A percentile compares a stretch with the other conserved stretches of the same genome.
Evolutionary conservation across 2,888 invertebrate genomes (phyloP).

Genomic region (Mesorhabditis sp.): DNA sequence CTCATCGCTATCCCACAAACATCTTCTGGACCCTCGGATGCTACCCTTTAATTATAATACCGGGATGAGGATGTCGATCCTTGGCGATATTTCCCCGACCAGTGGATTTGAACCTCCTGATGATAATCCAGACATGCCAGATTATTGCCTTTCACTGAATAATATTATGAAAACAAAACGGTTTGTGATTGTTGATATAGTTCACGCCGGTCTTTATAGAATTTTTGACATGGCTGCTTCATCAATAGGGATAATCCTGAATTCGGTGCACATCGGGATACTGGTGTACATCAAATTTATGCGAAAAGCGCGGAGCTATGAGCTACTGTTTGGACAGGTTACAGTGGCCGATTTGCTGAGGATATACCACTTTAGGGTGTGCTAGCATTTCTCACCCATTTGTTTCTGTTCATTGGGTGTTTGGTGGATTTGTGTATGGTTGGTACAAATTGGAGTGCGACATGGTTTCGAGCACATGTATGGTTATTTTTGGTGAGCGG

Average conservation of each 20-base stretch:
- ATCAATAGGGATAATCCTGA: conserved; percentile 20
- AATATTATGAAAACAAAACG: not conserved
- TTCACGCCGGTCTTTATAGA: not conserved
- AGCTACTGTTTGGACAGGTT: conserved; percentile 24
- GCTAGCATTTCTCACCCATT: conserved; percentile 22
- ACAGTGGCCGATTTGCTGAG: not conserved
- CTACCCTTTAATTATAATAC: not conserved
- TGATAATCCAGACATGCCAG: not conserved
- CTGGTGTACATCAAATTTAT: conserved; percentile 23
- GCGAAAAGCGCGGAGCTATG: conserved; percentile 26
- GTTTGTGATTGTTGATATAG: not conserved
- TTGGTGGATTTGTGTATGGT: conserved; percentile 25
- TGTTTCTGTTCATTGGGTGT: conserved; percentile 27
- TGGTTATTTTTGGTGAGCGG: conserved; percentile 20
- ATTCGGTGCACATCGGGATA: conserved; percentile 20
- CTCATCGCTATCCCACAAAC: too few relatives aligned
- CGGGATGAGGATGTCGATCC: not conserved
- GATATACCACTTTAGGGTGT: conserved; percentile 16
- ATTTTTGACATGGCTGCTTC: conserved; percentile 16
- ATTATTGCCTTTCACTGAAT: not conserved
- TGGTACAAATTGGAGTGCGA: conserved; percentile 10
- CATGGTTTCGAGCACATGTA: conserved; percentile 25
- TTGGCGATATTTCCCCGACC: not conserved
- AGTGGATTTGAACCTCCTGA: not conserved
- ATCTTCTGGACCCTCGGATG: not conserved